Evolutionary conservation across 1,140 invertebrate species (phyloP).

Genomic region (Drosophila sucinea): DNA sequence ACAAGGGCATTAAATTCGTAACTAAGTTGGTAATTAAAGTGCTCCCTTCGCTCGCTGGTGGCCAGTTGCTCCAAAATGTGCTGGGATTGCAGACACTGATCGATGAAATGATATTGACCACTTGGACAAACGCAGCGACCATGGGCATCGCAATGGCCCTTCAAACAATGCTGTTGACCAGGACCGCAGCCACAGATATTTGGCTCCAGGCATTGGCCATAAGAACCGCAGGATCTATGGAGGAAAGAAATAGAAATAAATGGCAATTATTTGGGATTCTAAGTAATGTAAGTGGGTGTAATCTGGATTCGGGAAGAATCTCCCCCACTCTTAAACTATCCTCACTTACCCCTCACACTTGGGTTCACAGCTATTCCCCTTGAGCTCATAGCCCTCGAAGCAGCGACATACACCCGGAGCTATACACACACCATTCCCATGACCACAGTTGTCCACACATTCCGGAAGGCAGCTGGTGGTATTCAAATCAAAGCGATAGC

Average conservation of each 20-base stretch:
- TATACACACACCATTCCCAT: conserved; percentile 84
- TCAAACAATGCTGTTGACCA: conserved; percentile 47
- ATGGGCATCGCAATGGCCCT: conserved; percentile 49
- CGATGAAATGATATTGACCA: conserved; percentile 59
- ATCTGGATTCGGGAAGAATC: too few species aligned
- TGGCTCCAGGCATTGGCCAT: conserved; percentile 66
- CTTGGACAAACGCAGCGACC: conserved; percentile 58
- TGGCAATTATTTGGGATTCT: too few species aligned
- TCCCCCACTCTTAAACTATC: too few species aligned
- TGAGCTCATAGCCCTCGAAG: conserved; percentile 84
- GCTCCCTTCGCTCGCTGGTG: conserved; percentile 25
- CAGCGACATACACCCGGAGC: conserved; percentile 85
- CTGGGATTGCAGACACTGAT: conserved; percentile 47
- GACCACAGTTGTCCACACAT: conserved; percentile 75
- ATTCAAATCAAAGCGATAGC: conserved; percentile 84
- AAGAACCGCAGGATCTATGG: conserved; percentile 62
- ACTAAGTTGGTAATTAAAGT: conserved; percentile 47
- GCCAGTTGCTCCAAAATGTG: conserved; percentile 31
- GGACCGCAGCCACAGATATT: conserved; percentile 67
- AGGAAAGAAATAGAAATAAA: neutral
- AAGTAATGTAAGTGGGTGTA: neutral
- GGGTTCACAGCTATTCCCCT: conserved; percentile 59
- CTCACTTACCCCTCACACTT: conserved; percentile 56
- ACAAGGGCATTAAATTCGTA: conserved; percentile 71
- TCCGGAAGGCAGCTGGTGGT: conserved; percentile 73